These are phyloP conservation scores for Hystrix cristata DNA, from an alignment of 2,113 vertebrate genomes.

Conservation along the genomic window DNA sequence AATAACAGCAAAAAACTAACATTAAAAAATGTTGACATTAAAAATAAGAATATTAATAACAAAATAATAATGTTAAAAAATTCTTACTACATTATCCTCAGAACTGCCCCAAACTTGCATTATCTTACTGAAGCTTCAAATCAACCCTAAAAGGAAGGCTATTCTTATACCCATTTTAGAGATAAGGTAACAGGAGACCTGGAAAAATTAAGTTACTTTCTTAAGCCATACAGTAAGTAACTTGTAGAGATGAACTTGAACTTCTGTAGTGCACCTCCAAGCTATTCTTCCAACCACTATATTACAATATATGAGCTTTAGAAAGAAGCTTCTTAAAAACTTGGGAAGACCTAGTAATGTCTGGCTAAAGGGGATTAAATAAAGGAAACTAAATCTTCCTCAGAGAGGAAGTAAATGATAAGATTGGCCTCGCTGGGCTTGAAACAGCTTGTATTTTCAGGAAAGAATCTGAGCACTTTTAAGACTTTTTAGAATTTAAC, in stretches of 20 bases:
- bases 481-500: constrained; percentile 30
- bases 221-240: not conserved
- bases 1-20: not conserved
- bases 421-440: not conserved
- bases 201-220: constrained; percentile 6
- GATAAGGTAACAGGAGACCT: not conserved
- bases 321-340: not conserved
- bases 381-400: not conserved
- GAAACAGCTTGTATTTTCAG: constrained; percentile 40
- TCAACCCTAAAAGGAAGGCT: not conserved
- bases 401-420: not conserved
- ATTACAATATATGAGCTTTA: not conserved
- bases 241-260: not conserved
- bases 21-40: not conserved
- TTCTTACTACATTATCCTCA: not conserved
- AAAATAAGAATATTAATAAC: too few relatives aligned
- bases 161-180: not conserved
- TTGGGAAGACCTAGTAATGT: not conserved
- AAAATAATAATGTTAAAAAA: not conserved
- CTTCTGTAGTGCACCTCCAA: not conserved
- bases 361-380: not conserved
- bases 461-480: not conserved
- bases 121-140: not conserved
- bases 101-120: not conserved
- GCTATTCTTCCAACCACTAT: not conserved